Evolutionary conservation across 2,113 vertebrate genomes (phyloP), one percentile per base, ranked within the genome.

Genomic region (Hemicordylus capensis): DNA sequence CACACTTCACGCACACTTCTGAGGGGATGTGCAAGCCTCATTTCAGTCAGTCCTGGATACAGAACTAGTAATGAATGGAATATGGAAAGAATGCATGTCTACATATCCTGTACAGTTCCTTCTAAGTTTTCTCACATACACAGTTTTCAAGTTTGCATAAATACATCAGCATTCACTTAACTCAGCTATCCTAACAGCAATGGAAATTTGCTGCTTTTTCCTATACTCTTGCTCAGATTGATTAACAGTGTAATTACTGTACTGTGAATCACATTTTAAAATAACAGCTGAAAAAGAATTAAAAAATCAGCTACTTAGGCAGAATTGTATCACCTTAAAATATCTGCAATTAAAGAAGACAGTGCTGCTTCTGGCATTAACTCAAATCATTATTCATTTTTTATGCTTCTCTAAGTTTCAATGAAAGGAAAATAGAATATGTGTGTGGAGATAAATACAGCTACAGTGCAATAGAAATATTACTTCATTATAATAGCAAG

Each of bases 271-370:
- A 34, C 59, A 34, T 39, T 69, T 90, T 76, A 86, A 89, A 54
- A 88, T 73, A 73, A 63, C 66, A 80, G 83, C 31, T 80, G 46
- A 66, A 44, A 63, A 76, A 44, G 63, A 66, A 58, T 56, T 31
- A 6, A 24, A 51, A 84, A 69, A 85, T n/a, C 84, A 93, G 51
- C 34, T 28, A 74, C 39, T 85, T 91, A 56, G 73, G 56, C 56
- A 51, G 77, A 93, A 91, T 87, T 51, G 1, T 83, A 88, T 81
- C 34, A 0, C 0, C 39, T 88, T 79, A 90, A 92, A 92, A 22
- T 1, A 31, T 28, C n/a, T 90, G 44, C n/a, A 24, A 81, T 88
- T 78, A 80, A 80, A 80, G 67, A 92, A 85, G 34, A n/a, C 1
- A 72, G 58, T 67, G 37, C 1, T 90, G 34, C 11, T 80, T 42